Conservation (phyloP, 2,113 vertebrate genomes). For the Lycaon pictus region DNA sequence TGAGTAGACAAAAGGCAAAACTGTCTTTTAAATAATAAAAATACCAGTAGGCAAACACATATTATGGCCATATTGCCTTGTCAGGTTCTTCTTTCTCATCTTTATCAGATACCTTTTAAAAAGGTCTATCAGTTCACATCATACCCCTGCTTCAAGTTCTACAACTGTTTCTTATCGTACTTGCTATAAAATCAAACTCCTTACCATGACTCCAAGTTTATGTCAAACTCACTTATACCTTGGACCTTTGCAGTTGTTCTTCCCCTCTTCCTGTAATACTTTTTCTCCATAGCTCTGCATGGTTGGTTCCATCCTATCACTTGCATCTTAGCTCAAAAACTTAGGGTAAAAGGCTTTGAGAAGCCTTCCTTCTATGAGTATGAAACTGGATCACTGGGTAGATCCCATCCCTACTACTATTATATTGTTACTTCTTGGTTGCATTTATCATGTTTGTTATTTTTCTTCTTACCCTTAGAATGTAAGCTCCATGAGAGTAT, state of each 20-base stretch:
- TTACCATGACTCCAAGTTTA: not conserved
- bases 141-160: not conserved
- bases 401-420: not conserved
- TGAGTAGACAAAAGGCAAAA: conserved; percentile 52
- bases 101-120: not conserved
- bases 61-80: not conserved
- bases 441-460: not conserved
- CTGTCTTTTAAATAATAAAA: conserved; percentile 33
- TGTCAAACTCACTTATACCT: not conserved
- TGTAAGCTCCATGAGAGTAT: not conserved
- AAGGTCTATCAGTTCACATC: not conserved
- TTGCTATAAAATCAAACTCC: conserved; percentile 20
- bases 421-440: not conserved
- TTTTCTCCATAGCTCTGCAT: not conserved
- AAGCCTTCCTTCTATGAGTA: not conserved
- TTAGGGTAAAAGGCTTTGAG: not conserved
- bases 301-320: not conserved
- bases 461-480: not conserved
- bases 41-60: not conserved
- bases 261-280: not conserved
- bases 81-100: conserved; percentile 51
- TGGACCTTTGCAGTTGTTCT: not conserved
- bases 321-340: not conserved
- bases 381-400: not conserved
- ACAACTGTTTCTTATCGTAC: not conserved